Evolutionary conservation across 2,888 invertebrate genomes (phyloP), one percentile per base, ranked within the genome.

Genomic region (Xanthia togata): DNA sequence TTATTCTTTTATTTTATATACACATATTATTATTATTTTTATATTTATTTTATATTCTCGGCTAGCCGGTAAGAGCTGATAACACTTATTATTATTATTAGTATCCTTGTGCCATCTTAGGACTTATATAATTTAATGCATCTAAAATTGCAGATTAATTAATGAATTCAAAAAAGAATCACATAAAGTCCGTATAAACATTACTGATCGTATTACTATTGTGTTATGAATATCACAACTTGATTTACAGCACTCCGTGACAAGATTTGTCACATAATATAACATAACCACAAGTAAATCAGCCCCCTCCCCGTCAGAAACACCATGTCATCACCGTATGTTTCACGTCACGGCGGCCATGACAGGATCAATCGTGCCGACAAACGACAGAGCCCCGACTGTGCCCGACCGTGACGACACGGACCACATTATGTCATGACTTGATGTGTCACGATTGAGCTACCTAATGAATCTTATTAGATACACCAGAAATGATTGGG

Each of bases 321-420:
- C 76, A 50, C 38, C 73, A 62, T 60, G 84, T 82, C 84, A 82
- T 76, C 65, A 62, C 65, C 75, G 69, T 68, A 71, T 57, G 79
- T 78, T 80, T 76, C 62, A 44, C 41, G 75, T 83, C 77, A 79
- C 64, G 81, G 67, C 85, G 78, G 70, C 85, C 87, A 83, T 87
- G 84, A 84, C 82, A 73, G 79, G 87, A 89, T 89, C 89, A 89
- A 88, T 89, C 76, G 84, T 70, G 76, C 84, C 90, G 84, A 88
- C 86, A 86, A 80, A 83, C 79, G 86, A 80, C 47, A 60, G 74
- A 71, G 85, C 76, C 53, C 75, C 78, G 74, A 81, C 72, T 62
- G 70, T 47, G 50, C 70, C 74, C 72, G 78, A 79, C 55, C 76
- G 71, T 71, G 72, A 77, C 72, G 70, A 65, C 76, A 76, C 71